phyloP scores from a whole-genome alignment of 1,140 invertebrate species.

The Ptiloglossa arizonensis region DNA sequence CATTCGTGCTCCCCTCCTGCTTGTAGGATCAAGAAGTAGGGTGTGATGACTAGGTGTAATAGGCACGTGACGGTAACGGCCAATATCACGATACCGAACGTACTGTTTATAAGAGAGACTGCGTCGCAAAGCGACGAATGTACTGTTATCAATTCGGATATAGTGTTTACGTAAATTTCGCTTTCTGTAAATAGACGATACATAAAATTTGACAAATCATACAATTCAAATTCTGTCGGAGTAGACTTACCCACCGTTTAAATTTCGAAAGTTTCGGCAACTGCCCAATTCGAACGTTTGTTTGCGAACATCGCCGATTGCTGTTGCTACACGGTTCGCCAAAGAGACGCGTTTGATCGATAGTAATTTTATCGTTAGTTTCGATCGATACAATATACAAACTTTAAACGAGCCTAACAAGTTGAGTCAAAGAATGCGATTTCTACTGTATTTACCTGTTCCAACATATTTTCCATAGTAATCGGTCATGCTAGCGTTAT shows the following conservation, averaged over 20 bases:
- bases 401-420: neutral
- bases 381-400: neutral
- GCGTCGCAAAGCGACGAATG: constrained; percentile 75
- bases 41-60: constrained; percentile 87
- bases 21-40: constrained; percentile 87
- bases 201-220: neutral
- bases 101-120: constrained; percentile 73
- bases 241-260: neutral
- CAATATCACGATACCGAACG: constrained; percentile 84
- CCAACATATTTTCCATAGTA: constrained; percentile 70
- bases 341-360: neutral
- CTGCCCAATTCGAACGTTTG: neutral
- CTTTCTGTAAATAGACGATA: constrained; percentile 50
- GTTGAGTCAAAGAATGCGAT: too few species aligned
- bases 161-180: constrained; percentile 52
- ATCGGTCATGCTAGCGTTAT: constrained; percentile 56
- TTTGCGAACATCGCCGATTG: neutral
- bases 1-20: constrained; percentile 77
- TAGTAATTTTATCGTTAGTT: too few species aligned
- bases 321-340: neutral
- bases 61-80: constrained; percentile 86
- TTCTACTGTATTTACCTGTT: constrained; percentile 60
- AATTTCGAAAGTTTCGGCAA: neutral
- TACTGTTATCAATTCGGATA: constrained; percentile 73
- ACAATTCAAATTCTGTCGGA: neutral